Percentiles rank a stretch among this genome's conserved stretches.
These are phyloP conservation scores for Agrochola litura DNA, from an alignment of 2,888 invertebrate genomes.

Conservation along the genomic window DNA sequence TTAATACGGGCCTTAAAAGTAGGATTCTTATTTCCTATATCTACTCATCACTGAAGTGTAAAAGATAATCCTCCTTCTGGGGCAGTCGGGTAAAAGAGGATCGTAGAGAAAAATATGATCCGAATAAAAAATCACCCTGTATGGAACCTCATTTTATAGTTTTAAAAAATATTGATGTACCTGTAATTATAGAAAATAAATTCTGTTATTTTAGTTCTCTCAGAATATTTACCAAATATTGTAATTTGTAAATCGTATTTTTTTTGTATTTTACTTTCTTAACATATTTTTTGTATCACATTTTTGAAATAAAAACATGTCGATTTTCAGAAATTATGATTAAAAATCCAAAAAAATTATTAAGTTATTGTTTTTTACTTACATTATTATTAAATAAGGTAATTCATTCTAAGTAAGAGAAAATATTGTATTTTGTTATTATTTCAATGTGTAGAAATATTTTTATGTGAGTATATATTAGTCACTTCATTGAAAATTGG, in stretches of 20 bases:
- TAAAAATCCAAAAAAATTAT: background rate
- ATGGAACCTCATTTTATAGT: constrained; percentile 18
- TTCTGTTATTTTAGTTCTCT: background rate
- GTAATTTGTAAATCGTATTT: constrained; percentile 5
- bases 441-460: background rate
- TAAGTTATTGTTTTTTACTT: constrained; percentile 35
- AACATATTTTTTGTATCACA: constrained; percentile 50
- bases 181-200: constrained; percentile 28
- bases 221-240: constrained; percentile 47
- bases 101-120: background rate
- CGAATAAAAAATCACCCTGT: background rate
- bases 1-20: background rate
- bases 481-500: background rate
- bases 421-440: background rate
- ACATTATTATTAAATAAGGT: constrained; percentile 9
- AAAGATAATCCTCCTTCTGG: too few species aligned
- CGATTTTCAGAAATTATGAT: constrained; percentile 41
- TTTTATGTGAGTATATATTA: background rate
- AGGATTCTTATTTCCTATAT: background rate
- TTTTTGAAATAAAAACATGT: constrained; percentile 37
- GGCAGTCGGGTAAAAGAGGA: background rate
- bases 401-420: constrained; percentile 23
- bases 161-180: constrained; percentile 28
- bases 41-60: background rate
- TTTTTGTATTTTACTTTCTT: constrained; percentile 3